These are phyloP conservation scores for Archocentrus centrarchus DNA, from an alignment of 2,113 vertebrate genomes.

Conservation along the genomic window DNA sequence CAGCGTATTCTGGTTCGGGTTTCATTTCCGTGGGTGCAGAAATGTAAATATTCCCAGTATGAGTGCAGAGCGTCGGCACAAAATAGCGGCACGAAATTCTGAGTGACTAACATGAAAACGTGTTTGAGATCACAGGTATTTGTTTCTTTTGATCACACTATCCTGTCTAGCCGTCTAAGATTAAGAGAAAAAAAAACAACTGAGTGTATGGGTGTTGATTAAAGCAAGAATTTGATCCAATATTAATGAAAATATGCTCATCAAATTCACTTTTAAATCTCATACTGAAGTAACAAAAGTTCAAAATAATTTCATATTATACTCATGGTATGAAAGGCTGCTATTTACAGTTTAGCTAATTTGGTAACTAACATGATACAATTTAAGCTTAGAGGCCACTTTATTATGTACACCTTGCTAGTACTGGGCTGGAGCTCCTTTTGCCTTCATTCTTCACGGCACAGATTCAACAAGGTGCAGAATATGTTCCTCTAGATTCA, in stretches of 20 bases:
- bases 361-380: too few species aligned
- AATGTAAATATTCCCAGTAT: not conserved
- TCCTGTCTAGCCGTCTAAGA: not conserved
- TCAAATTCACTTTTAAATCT: too few species aligned
- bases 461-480: too few species aligned
- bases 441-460: not conserved
- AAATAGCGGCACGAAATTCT: slow-evolving; percentile 24
- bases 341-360: not conserved
- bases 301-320: not conserved
- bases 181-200: not conserved
- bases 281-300: not conserved
- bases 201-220: not conserved
- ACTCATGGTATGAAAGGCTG: not conserved
- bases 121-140: not conserved
- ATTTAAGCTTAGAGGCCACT: not conserved
- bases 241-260: too few species aligned
- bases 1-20: not conserved
- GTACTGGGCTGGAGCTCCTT: not conserved
- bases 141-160: not conserved
- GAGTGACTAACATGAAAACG: not conserved
- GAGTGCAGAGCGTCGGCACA: not conserved
- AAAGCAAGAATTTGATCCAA: not conserved
- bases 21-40: slow-evolving; percentile 25
- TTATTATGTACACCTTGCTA: not conserved
- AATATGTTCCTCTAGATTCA: too few species aligned